Evolutionary conservation across 2,888 invertebrate genomes (phyloP), one percentile per base, ranked within the genome.

Genomic region (Brenthis daphne): DNA sequence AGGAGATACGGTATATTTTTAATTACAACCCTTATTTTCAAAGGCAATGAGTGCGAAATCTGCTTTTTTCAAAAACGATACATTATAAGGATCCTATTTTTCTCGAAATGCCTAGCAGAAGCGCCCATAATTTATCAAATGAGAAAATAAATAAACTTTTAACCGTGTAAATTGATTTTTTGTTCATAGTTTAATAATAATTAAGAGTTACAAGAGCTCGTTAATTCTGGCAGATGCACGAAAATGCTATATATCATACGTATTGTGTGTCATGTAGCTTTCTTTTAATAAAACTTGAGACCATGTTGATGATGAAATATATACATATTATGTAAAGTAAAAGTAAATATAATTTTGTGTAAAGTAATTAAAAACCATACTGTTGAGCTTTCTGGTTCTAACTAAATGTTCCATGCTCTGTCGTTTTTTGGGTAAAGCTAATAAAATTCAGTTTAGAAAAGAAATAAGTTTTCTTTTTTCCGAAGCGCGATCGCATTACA

Each of bases 401-500:
- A 3, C 11, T 43, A 43, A 48, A 54, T 14, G 48, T 60, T 43
- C 33, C 33, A 11, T 50, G 14, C 20, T 47, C 29, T 37, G n/a
- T 12, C 37, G 13, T 13, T 54, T n/a, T 55, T 20, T 55, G 24
- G 67, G 73, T 71, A 68, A 67, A 67, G 70, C 70, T 71, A 71
- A 74, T 74, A 71, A 74, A 77, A 72, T 72, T 71, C 68, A 68
- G 58, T 64, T 53, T 56, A 70, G 65, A 72, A 73, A 74, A 72
- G 67, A 74, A 72, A 72, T 73, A 69, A 69, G 64, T 71, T 69
- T 64, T 24, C 47, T 58, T 60, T 70, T 4, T 64, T 64, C n/a
- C 56, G 43, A 33, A 67, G 68, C 66, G 65, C 73, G 74, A 79
- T 80, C 80, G 75, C 75, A 85, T 85, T 84, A 85, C 82, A 84